Base-by-base conservation (phyloP, 2,113 vertebrate genomes). In the Conger conger region DNA sequence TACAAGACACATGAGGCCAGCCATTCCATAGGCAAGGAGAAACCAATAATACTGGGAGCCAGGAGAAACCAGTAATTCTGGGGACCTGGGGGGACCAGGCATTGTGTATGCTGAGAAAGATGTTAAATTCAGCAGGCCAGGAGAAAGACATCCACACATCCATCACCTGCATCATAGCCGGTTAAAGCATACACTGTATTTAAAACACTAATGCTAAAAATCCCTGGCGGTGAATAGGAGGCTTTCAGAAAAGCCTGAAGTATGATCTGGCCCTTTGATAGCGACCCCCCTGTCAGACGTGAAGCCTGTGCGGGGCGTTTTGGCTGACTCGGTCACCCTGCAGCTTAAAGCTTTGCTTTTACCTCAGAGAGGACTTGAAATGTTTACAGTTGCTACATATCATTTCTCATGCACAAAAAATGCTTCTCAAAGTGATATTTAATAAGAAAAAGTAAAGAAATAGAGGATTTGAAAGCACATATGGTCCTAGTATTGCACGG, bases 401-500 rank as follows among this genome's bases (percentile, higher is more conserved):
- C 54, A 82, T 63, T 85, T 81, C 60, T 73, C 79, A 33, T 85
- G 57, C 60, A 73, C 38, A 83, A 76, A 85, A 68, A 85, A 36
- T 50, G 8, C 60, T 30, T 17, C 53, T 77, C 0, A 42, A 73
- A 76, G 53, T 86, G 60, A 82, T 82, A 82, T 77, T 84, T 86
- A 82, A 36, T 30, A 40, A 77, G 63, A 82, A 82, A 85, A 81
- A 23, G 60, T 68, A 80, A 81, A 18, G 57, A 80, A 35, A 76
- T 23, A 0, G 60, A 81, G 79, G 37, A 85, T 81, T 76, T 80
- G 33, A 42, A 81, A 81, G 38, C 57, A 85, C 84, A 85, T 85
- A 85, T 85, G 84, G 84, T 85, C 84, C 57, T 73, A 6, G 79
- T 80, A 85, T 81, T 81, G 84, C 79, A 81, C 79, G 84, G 79